phyloP scores from a whole-genome alignment of 2,113 vertebrate species.

The Odocoileus hemionus region DNA sequence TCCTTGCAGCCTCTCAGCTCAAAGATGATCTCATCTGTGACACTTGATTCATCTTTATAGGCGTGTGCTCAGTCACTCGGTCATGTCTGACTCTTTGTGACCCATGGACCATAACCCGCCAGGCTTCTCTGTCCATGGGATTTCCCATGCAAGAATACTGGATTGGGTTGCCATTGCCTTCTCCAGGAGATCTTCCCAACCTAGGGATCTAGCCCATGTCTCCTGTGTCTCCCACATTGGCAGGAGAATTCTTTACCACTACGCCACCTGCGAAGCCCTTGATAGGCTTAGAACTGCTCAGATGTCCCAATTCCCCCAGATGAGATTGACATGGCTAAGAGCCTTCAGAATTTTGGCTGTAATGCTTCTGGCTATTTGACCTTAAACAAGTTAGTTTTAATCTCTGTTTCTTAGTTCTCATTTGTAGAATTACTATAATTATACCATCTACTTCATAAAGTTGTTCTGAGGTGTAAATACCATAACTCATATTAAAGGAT shows the following conservation, averaged over 20 bases:
- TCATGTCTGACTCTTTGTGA: background rate
- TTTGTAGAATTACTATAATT: background rate
- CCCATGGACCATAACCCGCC: accelerated
- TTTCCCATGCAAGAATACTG: background rate
- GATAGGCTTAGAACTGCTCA: background rate
- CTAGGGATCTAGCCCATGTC: background rate
- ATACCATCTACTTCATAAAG: background rate
- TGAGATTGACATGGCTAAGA: background rate
- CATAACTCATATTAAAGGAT: background rate
- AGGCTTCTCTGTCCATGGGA: background rate
- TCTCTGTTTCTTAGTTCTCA: background rate
- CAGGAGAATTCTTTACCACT: background rate
- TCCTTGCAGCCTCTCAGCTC: background rate
- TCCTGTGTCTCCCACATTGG: background rate
- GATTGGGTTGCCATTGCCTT: background rate
- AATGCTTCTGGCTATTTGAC: background rate
- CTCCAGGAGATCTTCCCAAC: background rate
- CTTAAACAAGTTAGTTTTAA: background rate
- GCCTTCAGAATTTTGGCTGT: background rate
- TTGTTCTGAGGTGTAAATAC: background rate
- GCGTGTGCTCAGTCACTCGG: background rate
- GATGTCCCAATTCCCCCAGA: background rate
- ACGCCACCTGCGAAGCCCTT: background rate
- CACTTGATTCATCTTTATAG: background rate
- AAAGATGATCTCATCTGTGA: background rate